Percentiles rank a stretch among this genome's conserved stretches.
Conservation (phyloP, 2,888 invertebrate species). For the Andrena camellia region DNA sequence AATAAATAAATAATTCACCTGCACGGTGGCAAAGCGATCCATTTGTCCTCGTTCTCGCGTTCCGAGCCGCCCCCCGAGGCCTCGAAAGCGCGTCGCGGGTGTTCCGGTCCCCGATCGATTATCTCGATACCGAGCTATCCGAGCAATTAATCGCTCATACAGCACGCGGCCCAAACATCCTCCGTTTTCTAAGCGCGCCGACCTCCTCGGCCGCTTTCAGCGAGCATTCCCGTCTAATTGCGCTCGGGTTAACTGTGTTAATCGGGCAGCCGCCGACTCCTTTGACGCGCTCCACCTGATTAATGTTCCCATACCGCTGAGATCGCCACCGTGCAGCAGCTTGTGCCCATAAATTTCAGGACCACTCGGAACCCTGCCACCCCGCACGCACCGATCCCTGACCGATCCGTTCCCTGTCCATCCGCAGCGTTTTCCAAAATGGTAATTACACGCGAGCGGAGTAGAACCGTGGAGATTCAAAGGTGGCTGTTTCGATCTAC, state of each 20-base stretch:
- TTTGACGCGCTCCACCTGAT: slow-evolving; percentile 66
- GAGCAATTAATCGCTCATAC: slow-evolving; percentile 50
- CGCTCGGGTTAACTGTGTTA: slow-evolving; percentile 66
- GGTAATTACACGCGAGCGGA: neutral
- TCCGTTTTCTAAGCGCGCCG: slow-evolving; percentile 51
- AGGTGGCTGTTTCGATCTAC: slow-evolving; percentile 10
- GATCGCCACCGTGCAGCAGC: slow-evolving; percentile 20
- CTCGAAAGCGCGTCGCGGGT: slow-evolving; percentile 27
- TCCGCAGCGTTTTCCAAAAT: neutral
- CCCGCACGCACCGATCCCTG: neutral
- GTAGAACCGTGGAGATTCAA: slow-evolving; percentile 8
- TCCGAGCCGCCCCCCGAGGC: neutral
- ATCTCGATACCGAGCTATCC: slow-evolving; percentile 40
- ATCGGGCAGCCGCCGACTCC: slow-evolving; percentile 43
- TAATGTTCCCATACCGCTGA: slow-evolving; percentile 54
- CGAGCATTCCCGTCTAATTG: slow-evolving; percentile 60
- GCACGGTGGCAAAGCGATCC: slow-evolving; percentile 13
- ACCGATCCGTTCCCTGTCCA: neutral
- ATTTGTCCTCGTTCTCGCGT: slow-evolving; percentile 49
- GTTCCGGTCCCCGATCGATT: slow-evolving; percentile 45
- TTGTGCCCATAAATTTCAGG: neutral
- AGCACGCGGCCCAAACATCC: slow-evolving; percentile 46
- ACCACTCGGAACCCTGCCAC: neutral
- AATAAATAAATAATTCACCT: neutral
- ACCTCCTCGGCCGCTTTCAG: slow-evolving; percentile 46